Evolutionary conservation across 2,888 invertebrate genomes (phyloP).

Genomic region (Gastrophysa polygoni): DNA sequence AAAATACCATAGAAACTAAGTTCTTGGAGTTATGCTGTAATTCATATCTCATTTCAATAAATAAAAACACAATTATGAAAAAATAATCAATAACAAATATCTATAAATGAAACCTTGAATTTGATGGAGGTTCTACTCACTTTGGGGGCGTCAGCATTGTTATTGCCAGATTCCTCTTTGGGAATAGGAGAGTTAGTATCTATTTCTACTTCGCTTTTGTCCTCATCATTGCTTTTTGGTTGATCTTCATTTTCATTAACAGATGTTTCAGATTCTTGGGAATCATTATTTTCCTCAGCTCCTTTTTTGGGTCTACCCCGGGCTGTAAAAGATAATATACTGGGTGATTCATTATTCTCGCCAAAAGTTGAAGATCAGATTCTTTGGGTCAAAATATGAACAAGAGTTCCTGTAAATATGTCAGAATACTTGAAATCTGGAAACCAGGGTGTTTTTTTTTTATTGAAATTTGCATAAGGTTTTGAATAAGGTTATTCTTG

Average conservation of each 20-base stretch:
- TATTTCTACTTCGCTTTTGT: slow-evolving; percentile 45
- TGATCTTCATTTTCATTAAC: slow-evolving; percentile 49
- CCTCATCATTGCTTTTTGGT: slow-evolving; percentile 48
- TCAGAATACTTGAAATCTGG: too few species aligned
- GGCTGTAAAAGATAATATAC: slow-evolving; percentile 38
- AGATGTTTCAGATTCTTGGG: slow-evolving; percentile 51
- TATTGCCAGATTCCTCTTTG: slow-evolving; percentile 52
- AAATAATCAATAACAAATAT: neutral
- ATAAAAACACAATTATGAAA: too few species aligned
- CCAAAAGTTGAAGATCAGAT: slow-evolving; percentile 1
- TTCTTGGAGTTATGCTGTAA: too few species aligned
- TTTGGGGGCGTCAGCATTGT: slow-evolving; percentile 50
- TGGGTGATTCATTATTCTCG: too few species aligned
- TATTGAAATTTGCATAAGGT: too few species aligned
- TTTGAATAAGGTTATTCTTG: too few species aligned
- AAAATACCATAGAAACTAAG: too few species aligned
- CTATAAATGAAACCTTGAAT: neutral
- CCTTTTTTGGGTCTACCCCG: slow-evolving; percentile 53
- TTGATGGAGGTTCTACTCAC: slow-evolving; percentile 24
- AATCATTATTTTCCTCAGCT: slow-evolving; percentile 51
- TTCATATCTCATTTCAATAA: too few species aligned
- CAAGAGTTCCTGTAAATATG: too few species aligned
- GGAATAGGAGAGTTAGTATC: slow-evolving; percentile 51
- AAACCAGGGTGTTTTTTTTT: too few species aligned
- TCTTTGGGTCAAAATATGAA: too few species aligned